Percentiles rank a stretch among this genome's conserved stretches.
phyloP scores from a whole-genome alignment of 2,797 vertebrate genomes.

The Rhabdomys pumilio region DNA sequence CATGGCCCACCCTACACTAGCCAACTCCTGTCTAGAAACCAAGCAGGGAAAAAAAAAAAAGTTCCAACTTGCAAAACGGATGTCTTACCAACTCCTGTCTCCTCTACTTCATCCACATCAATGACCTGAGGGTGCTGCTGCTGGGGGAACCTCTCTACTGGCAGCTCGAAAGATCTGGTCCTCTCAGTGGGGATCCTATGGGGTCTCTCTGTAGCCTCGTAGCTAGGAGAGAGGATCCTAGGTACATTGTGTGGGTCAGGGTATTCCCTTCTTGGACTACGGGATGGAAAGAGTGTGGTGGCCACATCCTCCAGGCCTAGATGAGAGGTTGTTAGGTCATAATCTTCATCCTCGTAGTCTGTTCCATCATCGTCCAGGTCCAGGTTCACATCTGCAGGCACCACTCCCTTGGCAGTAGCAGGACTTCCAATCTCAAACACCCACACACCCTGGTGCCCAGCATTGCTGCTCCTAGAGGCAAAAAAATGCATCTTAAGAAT shows the following conservation, averaged over 20 bases:
- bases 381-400: conserved; percentile 87
- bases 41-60: neutral
- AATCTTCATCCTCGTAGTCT: conserved; percentile 71
- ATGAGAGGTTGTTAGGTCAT: conserved; percentile 65
- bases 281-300: conserved; percentile 36
- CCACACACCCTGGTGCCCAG: conserved; percentile 94
- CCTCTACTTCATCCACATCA: conserved; percentile 93
- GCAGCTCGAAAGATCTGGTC: conserved; percentile 89
- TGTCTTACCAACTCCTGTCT: conserved; percentile 94
- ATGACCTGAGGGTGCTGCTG: conserved; percentile 91
- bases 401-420: conserved; percentile 81
- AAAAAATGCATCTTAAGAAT: conserved; percentile 55
- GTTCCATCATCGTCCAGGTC: conserved; percentile 58
- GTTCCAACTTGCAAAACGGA: neutral
- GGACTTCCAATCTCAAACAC: conserved; percentile 95
- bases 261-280: conserved; percentile 78
- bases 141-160: conserved; percentile 88
- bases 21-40: neutral
- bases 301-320: neutral
- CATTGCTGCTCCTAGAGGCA: conserved; percentile 93
- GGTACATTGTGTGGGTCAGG: neutral
- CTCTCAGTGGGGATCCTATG: conserved; percentile 81
- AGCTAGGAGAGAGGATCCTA: conserved; percentile 70
- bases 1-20: neutral
- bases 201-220: conserved; percentile 72